phyloP scores from a whole-genome alignment of 2,797 vertebrate species.

The Cyclopterus lumpus region DNA sequence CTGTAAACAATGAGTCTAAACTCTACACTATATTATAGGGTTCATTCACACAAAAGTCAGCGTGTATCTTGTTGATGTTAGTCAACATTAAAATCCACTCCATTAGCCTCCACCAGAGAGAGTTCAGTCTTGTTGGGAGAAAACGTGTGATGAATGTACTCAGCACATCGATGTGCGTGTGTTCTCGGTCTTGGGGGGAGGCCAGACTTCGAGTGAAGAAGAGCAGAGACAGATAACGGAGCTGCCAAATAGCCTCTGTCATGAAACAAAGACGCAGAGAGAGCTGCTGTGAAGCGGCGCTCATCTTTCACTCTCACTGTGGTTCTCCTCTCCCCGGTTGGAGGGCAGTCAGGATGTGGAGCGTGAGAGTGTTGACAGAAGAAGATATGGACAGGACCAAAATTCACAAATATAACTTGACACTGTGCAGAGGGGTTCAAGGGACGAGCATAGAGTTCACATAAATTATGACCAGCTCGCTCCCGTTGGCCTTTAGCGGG shows the following conservation, averaged over 20 bases:
- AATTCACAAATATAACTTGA: slow-evolving; percentile 65
- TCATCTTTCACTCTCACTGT: slow-evolving; percentile 28
- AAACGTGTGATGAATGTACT: slow-evolving; percentile 27
- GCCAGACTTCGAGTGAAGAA: slow-evolving; percentile 64
- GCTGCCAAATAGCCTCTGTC: slow-evolving; percentile 62
- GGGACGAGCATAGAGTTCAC: slow-evolving; percentile 44
- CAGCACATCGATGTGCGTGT: slow-evolving; percentile 31
- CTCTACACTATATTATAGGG: background rate
- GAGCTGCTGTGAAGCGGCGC: slow-evolving; percentile 5
- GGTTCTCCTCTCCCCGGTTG: slow-evolving; percentile 26
- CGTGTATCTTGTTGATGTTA: background rate
- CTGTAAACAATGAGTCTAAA: background rate
- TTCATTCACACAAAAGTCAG: background rate
- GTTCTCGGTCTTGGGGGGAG: slow-evolving; percentile 40
- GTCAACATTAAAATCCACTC: background rate
- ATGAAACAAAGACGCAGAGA: slow-evolving; percentile 27
- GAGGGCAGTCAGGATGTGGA: slow-evolving; percentile 56
- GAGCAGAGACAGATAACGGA: slow-evolving; percentile 66
- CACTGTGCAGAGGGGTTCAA: slow-evolving; percentile 54
- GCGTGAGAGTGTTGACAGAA: slow-evolving; percentile 75
- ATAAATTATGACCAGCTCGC: slow-evolving; percentile 56
- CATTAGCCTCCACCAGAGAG: slow-evolving; percentile 5
- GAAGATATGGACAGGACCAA: slow-evolving; percentile 63
- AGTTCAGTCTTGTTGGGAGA: slow-evolving; percentile 3
- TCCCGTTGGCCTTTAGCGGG: slow-evolving; percentile 39